A percentile compares a stretch with the other conserved stretches of the same genome.
Conservation (phyloP, 1,140 invertebrate species). For the Brachionus koreanus region DNA sequence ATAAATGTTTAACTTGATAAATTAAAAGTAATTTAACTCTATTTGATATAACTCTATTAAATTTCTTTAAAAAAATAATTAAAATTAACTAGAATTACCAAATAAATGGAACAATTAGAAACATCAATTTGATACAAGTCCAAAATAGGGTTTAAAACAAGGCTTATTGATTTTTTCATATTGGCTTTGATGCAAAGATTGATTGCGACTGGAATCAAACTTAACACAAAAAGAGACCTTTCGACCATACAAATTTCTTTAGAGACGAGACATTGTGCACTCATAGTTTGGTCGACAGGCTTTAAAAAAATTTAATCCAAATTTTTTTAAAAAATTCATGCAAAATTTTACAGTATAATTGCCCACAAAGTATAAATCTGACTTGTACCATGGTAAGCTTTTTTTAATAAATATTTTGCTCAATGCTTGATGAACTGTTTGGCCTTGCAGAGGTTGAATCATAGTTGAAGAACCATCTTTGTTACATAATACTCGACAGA, state of each 20-base stretch:
- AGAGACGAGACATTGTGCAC: not conserved
- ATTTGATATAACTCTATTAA: too few relatives aligned
- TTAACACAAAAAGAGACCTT: slow-evolving; percentile 30
- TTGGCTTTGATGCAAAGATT: slow-evolving; percentile 32
- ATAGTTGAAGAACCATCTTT: slow-evolving; percentile 40
- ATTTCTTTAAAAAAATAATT: not conserved
- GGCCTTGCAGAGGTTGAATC: slow-evolving; percentile 10
- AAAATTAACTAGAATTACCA: not conserved
- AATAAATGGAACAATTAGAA: not conserved
- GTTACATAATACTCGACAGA: slow-evolving; percentile 31
- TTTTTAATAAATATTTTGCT: slow-evolving; percentile 31
- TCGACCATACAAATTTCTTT: slow-evolving; percentile 37
- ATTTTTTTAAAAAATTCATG: not conserved
- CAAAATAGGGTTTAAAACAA: slow-evolving; percentile 15
- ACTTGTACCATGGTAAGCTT: slow-evolving; percentile 34
- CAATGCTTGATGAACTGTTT: slow-evolving; percentile 33
- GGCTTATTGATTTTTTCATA: slow-evolving; percentile 3
- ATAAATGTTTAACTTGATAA: too few relatives aligned
- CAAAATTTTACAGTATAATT: slow-evolving; percentile 7
- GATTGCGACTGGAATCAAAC: slow-evolving; percentile 18
- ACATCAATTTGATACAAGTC: slow-evolving; percentile 20
- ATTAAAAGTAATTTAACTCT: too few relatives aligned
- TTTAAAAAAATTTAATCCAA: not conserved
- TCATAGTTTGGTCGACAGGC: not conserved
- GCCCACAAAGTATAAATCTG: slow-evolving; percentile 27